phyloP scores from a whole-genome alignment of 1,140 invertebrate species.

The Aphelinus atriplicis region DNA sequence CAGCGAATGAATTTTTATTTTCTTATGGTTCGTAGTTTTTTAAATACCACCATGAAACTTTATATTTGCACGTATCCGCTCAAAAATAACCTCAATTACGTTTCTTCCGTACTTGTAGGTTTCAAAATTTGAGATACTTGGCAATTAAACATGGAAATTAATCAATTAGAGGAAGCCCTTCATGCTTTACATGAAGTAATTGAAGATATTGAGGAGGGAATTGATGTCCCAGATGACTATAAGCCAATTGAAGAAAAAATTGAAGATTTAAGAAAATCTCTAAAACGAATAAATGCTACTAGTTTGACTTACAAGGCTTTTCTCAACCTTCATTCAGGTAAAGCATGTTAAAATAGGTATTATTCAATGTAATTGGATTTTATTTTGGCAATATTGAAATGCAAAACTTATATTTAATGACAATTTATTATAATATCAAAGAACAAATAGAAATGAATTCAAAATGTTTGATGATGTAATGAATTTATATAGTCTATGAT shows the following conservation, averaged over 20 bases:
- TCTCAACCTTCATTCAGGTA: conserved; percentile 37
- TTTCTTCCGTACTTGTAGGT: too few species aligned
- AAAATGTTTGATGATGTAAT: too few species aligned
- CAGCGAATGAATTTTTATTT: too few species aligned
- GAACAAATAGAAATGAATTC: too few species aligned
- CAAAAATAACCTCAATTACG: too few species aligned
- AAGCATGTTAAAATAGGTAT: not conserved
- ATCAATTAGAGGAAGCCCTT: conserved; percentile 18
- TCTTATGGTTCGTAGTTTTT: too few species aligned
- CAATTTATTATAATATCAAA: not conserved
- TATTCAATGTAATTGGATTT: too few species aligned
- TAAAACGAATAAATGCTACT: conserved; percentile 45
- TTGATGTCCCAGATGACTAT: conserved; percentile 48
- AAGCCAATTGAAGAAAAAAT: conserved; percentile 53
- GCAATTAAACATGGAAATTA: conserved; percentile 19
- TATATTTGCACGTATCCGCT: too few species aligned
- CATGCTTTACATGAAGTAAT: conserved; percentile 33
- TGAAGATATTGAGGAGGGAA: conserved; percentile 49
- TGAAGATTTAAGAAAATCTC: conserved; percentile 29
- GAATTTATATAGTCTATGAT: too few species aligned
- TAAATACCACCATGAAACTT: too few species aligned
- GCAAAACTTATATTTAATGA: not conserved
- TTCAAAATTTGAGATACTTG: too few species aligned
- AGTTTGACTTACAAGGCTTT: conserved; percentile 45
- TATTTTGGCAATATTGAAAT: conserved; percentile 14